Base-by-base conservation (phyloP, 2,888 invertebrate species). In the Amphiduros pacificus region DNA sequence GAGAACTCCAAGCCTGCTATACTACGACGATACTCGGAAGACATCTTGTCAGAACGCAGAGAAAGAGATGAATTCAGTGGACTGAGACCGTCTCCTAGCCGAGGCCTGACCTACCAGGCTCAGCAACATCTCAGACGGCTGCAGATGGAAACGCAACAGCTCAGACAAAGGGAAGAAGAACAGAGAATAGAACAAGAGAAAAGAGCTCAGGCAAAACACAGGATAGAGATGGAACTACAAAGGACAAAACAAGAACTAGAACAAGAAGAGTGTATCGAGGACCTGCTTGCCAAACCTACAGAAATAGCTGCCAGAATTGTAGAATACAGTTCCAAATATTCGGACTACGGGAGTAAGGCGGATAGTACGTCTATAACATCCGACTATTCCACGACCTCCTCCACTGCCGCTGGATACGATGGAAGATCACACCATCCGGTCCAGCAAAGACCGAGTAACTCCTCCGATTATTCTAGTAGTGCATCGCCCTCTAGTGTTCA, bases 361-460 rank as follows among this genome's bases (percentile, higher is more conserved):
- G 65, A 66, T n/a, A 29, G 53, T 11, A 24, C 49, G 2, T 65
- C 65, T 2, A 44, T 64, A 60, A 64, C 68, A 28, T 71, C 71
- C 6, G 68, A 70, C 52, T 69, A 67, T 49, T 70, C 70, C 9
- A 66, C 68, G 11, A 64, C 63, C 40, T 68, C 69, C 2, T 61
- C 65, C 24, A 64, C 54, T 17, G 32, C 51, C 26, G 31, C 31
- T 28, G 59, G 56, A 1, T 50, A 44, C 6, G 58, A 55, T 44
- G 48, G 32, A 22, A 60, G 55, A 53, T 28, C 59, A 28, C 49
- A 54, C 26, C n/a, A n/a, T n/a, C n/a, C n/a, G n/a, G n/a, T n/a
- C n/a, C n/a, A n/a, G n/a, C n/a, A n/a, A n/a, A n/a, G n/a, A n/a
- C 48, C 50, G 11, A 26, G 31, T 3, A 56, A 29, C 44, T 40